Conservation (phyloP, 2,888 invertebrate genomes). For the Congeria kusceri region DNA sequence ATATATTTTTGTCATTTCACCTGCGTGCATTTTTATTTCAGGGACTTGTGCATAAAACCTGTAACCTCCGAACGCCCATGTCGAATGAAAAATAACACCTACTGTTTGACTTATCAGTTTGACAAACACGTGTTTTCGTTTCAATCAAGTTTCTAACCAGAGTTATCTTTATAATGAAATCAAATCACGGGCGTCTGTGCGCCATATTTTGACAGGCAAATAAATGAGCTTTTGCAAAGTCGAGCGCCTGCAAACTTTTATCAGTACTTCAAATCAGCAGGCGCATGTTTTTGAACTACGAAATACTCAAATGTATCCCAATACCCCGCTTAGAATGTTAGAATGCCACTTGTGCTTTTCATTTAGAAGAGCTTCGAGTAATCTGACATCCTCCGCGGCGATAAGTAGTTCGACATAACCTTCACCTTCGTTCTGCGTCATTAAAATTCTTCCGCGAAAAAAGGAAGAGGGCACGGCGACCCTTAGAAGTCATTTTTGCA, state of each 20-base stretch:
- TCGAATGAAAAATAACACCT: no score
- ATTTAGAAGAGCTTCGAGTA: constrained; percentile 39
- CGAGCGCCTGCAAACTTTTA: constrained; percentile 11
- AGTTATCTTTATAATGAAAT: no score
- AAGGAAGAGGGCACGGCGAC: constrained; percentile 34
- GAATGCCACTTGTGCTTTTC: constrained; percentile 42
- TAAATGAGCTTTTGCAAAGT: constrained; percentile 17
- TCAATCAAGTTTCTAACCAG: no score
- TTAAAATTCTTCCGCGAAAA: constrained; percentile 60
- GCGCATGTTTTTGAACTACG: constrained; percentile 27
- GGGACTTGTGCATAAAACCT: no score
- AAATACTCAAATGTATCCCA: constrained; percentile 2
- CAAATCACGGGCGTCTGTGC: not conserved
- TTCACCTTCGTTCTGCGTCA: constrained; percentile 51
- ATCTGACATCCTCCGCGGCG: constrained; percentile 27
- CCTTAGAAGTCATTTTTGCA: constrained; percentile 7
- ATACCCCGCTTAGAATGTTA: constrained; percentile 7
- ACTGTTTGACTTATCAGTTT: no score
- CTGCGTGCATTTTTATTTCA: no score
- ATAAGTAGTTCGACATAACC: constrained; percentile 28
- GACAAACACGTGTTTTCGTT: no score
- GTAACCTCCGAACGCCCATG: no score
- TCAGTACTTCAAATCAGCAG: constrained; percentile 16
- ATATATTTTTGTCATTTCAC: no score
- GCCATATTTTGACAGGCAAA: constrained; percentile 7